phyloP scores from a whole-genome alignment of 1,140 invertebrate genomes.

The Dendroctonus valens region DNA sequence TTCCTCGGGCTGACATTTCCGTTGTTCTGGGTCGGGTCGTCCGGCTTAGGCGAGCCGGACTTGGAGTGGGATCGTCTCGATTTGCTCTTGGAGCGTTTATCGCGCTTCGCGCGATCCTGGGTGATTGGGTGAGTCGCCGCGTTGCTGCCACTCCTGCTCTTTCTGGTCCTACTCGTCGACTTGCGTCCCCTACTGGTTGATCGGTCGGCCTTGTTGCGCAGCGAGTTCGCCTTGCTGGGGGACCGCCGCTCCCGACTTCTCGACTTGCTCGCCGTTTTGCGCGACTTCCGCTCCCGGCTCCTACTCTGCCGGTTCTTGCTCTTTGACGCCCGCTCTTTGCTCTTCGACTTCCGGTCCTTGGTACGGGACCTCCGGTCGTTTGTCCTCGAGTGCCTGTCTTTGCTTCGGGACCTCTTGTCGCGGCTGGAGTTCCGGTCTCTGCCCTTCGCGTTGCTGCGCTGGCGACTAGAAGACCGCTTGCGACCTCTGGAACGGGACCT shows the following conservation, averaged over 20 bases:
- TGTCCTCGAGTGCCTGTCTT: conserved; percentile 20
- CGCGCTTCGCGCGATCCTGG: conserved; percentile 1
- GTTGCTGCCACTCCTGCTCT: conserved; percentile 15
- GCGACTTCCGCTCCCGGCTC: conserved; percentile 26
- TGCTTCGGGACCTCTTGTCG: conserved; percentile 28
- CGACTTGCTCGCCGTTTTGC: conserved; percentile 18
- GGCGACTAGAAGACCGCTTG: conserved; percentile 30
- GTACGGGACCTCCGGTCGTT: conserved; percentile 1
- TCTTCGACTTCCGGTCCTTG: conserved; percentile 31
- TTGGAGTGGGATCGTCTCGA: conserved; percentile 5
- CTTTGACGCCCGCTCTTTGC: conserved; percentile 17
- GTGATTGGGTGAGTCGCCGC: not conserved
- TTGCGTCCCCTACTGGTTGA: not conserved
- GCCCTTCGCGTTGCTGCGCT: conserved; percentile 27
- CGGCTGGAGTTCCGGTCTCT: conserved; percentile 26
- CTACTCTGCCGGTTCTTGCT: not conserved
- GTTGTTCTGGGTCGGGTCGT: conserved; percentile 40
- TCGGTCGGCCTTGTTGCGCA: not conserved
- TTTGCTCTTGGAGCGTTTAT: conserved; percentile 4
- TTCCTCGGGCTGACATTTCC: conserved; percentile 43
- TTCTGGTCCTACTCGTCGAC: conserved; percentile 27
- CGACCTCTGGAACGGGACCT: conserved; percentile 32
- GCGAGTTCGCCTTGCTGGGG: not conserved
- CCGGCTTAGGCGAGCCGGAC: conserved; percentile 30
- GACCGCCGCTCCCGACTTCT: conserved; percentile 21